phyloP scores from a whole-genome alignment of 1,140 invertebrate species.

The Babylonia areolata region DNA sequence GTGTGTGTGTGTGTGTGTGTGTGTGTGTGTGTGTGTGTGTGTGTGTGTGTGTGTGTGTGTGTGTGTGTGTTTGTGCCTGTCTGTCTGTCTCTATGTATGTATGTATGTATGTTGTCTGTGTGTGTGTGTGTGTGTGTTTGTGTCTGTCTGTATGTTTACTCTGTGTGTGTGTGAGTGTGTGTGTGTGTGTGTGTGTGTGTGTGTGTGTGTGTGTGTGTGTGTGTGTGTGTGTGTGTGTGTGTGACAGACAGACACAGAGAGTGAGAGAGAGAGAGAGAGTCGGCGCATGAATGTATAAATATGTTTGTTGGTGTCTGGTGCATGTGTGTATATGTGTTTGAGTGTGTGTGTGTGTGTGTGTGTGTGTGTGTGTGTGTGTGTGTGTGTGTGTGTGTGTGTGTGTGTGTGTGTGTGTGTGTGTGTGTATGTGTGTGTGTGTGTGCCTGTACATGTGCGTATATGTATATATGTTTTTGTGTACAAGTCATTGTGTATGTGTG shows the following conservation, averaged over 20 bases:
- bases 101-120: too few species aligned
- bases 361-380: neutral
- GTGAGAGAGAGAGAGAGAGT: slow-evolving; percentile 6
- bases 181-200: slow-evolving; percentile 9
- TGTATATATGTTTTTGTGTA: neutral
- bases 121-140: too few species aligned
- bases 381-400: neutral
- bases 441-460: neutral
- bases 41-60: slow-evolving; percentile 8
- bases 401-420: neutral
- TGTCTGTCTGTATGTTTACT: too few species aligned
- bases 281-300: neutral
- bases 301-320: neutral
- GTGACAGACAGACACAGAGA: neutral
- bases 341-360: neutral
- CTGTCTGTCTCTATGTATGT: too few species aligned
- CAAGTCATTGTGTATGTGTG: neutral
- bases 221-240: neutral
- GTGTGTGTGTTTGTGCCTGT: too few species aligned
- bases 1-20: neutral
- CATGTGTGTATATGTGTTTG: neutral
- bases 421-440: neutral
- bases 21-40: slow-evolving; percentile 8
- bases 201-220: neutral
- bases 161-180: too few species aligned